These are phyloP conservation scores for Catharus fuscescens DNA, from an alignment of 2,113 vertebrate genomes.

Conservation along the genomic window DNA sequence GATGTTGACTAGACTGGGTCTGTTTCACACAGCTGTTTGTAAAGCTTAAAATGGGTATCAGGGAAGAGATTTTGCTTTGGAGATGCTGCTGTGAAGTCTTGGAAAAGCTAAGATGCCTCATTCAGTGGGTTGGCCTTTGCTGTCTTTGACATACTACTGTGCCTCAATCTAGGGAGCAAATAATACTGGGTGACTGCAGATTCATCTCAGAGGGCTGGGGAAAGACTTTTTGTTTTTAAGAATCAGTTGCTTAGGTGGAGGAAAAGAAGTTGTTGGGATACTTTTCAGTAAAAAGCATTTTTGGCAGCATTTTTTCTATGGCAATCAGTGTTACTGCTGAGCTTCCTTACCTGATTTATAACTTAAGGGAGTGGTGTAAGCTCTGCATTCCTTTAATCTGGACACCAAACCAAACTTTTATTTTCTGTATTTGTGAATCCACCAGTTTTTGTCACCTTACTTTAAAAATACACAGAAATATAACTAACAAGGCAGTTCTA, in stretches of 20 bases:
- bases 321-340: neutral
- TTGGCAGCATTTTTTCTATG: neutral
- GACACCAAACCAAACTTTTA: neutral
- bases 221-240: neutral
- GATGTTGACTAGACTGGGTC: neutral
- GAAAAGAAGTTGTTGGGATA: neutral
- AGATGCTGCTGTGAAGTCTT: neutral
- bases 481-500: neutral
- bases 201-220: neutral
- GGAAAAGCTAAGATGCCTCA: neutral
- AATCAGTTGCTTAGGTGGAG: neutral
- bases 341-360: neutral
- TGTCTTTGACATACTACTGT: neutral
- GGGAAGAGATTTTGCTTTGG: neutral
- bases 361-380: neutral
- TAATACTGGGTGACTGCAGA: neutral
- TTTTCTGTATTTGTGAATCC: neutral
- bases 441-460: neutral
- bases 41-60: neutral
- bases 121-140: neutral
- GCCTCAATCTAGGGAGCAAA: neutral
- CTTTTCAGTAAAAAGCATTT: neutral
- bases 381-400: neutral
- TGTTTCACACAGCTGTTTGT: neutral
- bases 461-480: neutral